phyloP scores from a whole-genome alignment of 2,888 invertebrate genomes.

The Mechanitis messenoides region DNA sequence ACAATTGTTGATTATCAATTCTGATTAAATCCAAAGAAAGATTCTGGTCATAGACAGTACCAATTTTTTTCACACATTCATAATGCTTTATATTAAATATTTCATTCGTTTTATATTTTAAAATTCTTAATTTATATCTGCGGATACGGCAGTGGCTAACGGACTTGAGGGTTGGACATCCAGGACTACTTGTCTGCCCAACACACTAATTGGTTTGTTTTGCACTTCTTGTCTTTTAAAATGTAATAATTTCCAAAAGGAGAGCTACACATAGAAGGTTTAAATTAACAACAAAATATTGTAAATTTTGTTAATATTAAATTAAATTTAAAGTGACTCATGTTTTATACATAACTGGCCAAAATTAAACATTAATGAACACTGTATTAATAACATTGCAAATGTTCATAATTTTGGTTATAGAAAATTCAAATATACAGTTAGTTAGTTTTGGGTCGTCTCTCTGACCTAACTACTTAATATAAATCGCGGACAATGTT shows the following conservation, averaged over 20 bases:
- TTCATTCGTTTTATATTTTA: too few species aligned
- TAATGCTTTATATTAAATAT: too few species aligned
- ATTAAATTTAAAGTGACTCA: background rate
- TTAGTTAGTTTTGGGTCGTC: constrained; percentile 35
- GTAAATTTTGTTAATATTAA: too few species aligned
- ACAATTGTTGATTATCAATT: too few species aligned
- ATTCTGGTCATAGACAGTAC: too few species aligned
- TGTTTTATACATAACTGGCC: background rate
- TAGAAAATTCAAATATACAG: constrained; percentile 54
- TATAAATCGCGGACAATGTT: constrained; percentile 18
- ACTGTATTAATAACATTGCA: constrained; percentile 43
- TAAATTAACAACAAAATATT: background rate
- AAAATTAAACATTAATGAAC: constrained; percentile 6
- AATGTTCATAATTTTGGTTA: constrained; percentile 51
- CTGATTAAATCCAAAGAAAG: too few species aligned
- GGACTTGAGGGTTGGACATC: constrained; percentile 72
- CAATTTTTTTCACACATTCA: too few species aligned
- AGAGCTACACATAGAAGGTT: background rate
- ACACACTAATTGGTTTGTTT: constrained; percentile 71
- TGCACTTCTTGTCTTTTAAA: constrained; percentile 21
- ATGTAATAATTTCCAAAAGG: constrained; percentile 25
- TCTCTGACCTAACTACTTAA: constrained; percentile 35
- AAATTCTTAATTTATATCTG: constrained; percentile 40
- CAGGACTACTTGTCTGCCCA: constrained; percentile 61
- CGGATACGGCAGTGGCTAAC: constrained; percentile 72